Evolutionary conservation across 2,797 vertebrate genomes (phyloP).

Genomic region (Tokudaia muenninki): DNA sequence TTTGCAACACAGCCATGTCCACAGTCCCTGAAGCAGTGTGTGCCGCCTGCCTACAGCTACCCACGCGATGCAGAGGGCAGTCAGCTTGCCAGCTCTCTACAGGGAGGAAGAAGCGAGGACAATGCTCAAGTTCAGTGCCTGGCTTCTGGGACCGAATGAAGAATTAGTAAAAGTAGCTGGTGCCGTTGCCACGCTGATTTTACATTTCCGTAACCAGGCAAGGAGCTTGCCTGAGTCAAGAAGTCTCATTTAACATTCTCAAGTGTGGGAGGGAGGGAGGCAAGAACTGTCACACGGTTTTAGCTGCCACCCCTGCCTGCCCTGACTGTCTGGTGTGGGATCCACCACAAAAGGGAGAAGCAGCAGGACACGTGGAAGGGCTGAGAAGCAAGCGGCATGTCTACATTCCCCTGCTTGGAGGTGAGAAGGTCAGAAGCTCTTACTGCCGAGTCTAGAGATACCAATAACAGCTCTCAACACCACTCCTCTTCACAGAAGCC

Average conservation of each 20-base stretch:
- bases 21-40: background rate
- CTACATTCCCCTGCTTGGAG: background rate
- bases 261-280: constrained; percentile 67
- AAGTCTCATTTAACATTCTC: background rate
- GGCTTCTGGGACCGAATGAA: constrained; percentile 10
- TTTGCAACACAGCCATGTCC: background rate
- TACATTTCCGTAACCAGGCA: constrained; percentile 23
- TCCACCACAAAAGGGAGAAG: background rate
- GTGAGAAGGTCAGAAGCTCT: constrained; percentile 1
- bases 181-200: constrained; percentile 25
- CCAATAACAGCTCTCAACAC: background rate
- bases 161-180: background rate
- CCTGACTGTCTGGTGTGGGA: constrained; percentile 61
- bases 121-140: background rate
- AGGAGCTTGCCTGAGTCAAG: constrained; percentile 51
- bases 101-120: constrained; percentile 52
- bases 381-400: constrained; percentile 9
- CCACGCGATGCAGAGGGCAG: background rate
- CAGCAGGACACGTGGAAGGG: background rate
- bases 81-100: background rate
- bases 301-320: constrained; percentile 73
- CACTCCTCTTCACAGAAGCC: background rate
- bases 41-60: background rate
- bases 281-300: constrained; percentile 67
- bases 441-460: background rate